Conservation (phyloP, 2,113 vertebrate species). For the Paralichthys olivaceus region DNA sequence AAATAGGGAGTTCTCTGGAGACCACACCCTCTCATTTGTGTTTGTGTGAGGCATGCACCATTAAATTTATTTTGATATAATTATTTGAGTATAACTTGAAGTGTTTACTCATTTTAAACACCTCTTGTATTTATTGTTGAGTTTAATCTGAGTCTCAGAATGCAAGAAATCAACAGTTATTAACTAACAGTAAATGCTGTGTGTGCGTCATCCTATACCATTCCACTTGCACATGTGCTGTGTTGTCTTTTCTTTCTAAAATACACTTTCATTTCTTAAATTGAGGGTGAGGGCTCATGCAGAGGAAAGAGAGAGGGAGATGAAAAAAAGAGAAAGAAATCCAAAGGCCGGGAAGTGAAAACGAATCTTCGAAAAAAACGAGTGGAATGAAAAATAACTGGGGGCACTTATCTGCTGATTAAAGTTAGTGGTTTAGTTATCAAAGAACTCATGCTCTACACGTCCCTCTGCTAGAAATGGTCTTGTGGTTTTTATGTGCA, state of each 20-base stretch:
- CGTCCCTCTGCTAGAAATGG: conserved; percentile 35
- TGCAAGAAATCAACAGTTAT: not conserved
- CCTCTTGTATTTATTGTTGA: not conserved
- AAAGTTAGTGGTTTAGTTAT: conserved; percentile 65
- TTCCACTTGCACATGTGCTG: not conserved
- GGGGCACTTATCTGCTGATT: conserved; percentile 70
- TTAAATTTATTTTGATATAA: too few species aligned
- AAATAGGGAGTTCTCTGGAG: too few species aligned
- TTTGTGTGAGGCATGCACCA: too few species aligned
- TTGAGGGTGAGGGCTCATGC: conserved; percentile 17
- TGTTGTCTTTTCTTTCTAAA: conserved; percentile 12
- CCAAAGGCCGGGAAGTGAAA: conserved; percentile 31
- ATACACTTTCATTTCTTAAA: conserved; percentile 26
- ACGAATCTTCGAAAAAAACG: not conserved
- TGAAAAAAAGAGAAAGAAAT: not conserved
- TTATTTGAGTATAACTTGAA: too few species aligned
- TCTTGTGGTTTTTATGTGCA: conserved; percentile 29
- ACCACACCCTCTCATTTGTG: too few species aligned
- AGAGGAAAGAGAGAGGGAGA: conserved; percentile 15
- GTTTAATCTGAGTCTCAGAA: not conserved
- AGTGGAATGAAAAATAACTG: conserved; percentile 48
- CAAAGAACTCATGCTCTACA: conserved; percentile 49
- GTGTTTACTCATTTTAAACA: not conserved
- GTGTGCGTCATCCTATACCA: not conserved
- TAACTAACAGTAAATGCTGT: not conserved